Evolutionary conservation across 2,888 invertebrate genomes (phyloP).

Genomic region (Vanessa cardui): DNA sequence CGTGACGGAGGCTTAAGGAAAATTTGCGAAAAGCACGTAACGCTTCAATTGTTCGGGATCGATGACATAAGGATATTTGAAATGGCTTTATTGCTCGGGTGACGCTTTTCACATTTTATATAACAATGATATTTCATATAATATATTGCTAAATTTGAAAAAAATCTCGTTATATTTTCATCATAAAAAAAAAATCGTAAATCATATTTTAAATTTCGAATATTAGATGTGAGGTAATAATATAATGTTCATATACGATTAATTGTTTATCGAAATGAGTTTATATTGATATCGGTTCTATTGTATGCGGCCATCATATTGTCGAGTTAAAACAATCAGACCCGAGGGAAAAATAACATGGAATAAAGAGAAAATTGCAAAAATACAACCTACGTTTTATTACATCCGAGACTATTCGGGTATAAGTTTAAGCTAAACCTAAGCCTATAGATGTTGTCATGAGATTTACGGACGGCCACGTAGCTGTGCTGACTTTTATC

Average conservation of each 20-base stretch:
- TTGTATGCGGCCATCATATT: not conserved
- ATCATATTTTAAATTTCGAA: not conserved
- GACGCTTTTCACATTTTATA: slow-evolving; percentile 37
- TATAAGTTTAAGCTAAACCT: slow-evolving; percentile 27
- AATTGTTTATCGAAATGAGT: not conserved
- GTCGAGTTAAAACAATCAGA: slow-evolving; percentile 46
- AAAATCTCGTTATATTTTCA: too few species aligned
- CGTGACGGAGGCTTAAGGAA: slow-evolving; percentile 54
- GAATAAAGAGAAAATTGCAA: slow-evolving; percentile 45
- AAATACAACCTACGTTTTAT: slow-evolving; percentile 48
- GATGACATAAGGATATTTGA: slow-evolving; percentile 53
- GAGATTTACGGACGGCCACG: slow-evolving; percentile 23
- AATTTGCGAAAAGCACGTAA: slow-evolving; percentile 56
- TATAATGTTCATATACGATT: not conserved
- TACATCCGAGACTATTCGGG: slow-evolving; percentile 28
- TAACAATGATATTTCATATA: slow-evolving; percentile 33
- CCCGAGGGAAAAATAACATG: slow-evolving; percentile 50
- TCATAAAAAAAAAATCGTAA: too few species aligned
- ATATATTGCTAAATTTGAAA: not conserved
- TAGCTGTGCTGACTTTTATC: slow-evolving; percentile 20
- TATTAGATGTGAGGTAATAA: not conserved
- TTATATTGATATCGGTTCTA: not conserved
- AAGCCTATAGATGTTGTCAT: slow-evolving; percentile 23
- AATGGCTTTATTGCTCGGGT: slow-evolving; percentile 47
- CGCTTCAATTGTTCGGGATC: slow-evolving; percentile 56